Evolutionary conservation across 2,888 invertebrate species (phyloP), one percentile per base, ranked within the genome.

Genomic region (Brenthis ino): DNA sequence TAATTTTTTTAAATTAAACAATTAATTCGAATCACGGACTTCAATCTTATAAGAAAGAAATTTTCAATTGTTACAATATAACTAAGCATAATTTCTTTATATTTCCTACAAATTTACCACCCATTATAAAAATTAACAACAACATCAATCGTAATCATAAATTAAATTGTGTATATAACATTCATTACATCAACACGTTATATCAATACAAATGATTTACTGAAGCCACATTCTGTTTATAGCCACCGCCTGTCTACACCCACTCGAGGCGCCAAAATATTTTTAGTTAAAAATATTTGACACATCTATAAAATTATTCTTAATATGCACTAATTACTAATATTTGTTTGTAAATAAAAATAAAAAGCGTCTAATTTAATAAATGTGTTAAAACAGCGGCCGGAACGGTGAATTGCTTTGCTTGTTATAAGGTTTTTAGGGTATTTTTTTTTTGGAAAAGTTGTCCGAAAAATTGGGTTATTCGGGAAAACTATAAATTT

Each of bases 181-280:
- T 55, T 67, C 60, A 55, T 60, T 55, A 24, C 47, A 55, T 67
- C 63, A 57, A 51, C 67, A 63, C 37, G 12, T 51, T 60, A 65
- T 65, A 65, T 61, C 68, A 65, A 61, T 63, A 68, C n/a, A 11
- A 55, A 56, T 57, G 65, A 60, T 57, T 70, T 58, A 67, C 14
- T 50, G 53, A n/a, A 53, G 55, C 47, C 33, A 28, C 67, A 12
- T n/a, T 57, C 66, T 54, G 54, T 60, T 55, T 69, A 65, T 50
- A 60, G 53, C 63, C n/a, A 20, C 33, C 61, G 51, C 53, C 53
- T 51, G 20, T 63, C 53, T 16, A 63, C 63, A 20, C 51, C 63
- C 51, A 63, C 63, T 63, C 63, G 63, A 53, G 63, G 63, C 63
- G 63, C 63, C 63, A 63, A 63, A 54, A 63, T 63, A 43, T 63